phyloP scores from a whole-genome alignment of 1,140 invertebrate species.

The Neoseiulus cucumeris region DNA sequence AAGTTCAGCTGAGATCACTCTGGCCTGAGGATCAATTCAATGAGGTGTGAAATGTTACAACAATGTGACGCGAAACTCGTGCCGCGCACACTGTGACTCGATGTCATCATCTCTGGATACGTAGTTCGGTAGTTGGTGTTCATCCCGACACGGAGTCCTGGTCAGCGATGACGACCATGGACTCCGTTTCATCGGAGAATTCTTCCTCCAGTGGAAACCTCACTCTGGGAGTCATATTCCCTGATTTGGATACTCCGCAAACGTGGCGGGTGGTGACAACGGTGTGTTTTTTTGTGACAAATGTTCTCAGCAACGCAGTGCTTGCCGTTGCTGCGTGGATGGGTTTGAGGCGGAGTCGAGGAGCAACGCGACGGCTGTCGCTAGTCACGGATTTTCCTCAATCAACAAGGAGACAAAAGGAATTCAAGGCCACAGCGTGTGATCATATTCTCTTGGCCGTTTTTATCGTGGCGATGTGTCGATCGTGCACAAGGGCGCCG shows the following conservation, averaged over 20 bases:
- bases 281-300: neutral
- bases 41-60: too few species aligned
- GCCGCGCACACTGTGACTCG: too few species aligned
- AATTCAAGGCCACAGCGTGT: conserved; percentile 2
- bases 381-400: neutral
- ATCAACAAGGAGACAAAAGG: neutral
- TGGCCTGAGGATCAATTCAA: too few species aligned
- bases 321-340: neutral
- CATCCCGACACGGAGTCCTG: too few species aligned
- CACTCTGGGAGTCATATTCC: neutral
- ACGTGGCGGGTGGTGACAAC: neutral
- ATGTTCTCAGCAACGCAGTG: neutral
- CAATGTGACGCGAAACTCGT: too few species aligned
- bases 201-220: too few species aligned
- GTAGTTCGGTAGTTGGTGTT: too few species aligned
- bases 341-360: neutral
- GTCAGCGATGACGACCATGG: too few species aligned
- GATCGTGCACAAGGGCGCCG: neutral
- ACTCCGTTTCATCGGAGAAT: too few species aligned
- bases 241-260: neutral
- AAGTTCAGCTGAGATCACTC: too few species aligned
- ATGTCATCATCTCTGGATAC: too few species aligned
- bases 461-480: neutral
- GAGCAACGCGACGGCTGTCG: neutral
- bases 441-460: conserved; percentile 6